Evolutionary conservation across 2,113 vertebrate genomes (phyloP), one percentile per base, ranked within the genome.

Genomic region (Ochotona princeps): DNA sequence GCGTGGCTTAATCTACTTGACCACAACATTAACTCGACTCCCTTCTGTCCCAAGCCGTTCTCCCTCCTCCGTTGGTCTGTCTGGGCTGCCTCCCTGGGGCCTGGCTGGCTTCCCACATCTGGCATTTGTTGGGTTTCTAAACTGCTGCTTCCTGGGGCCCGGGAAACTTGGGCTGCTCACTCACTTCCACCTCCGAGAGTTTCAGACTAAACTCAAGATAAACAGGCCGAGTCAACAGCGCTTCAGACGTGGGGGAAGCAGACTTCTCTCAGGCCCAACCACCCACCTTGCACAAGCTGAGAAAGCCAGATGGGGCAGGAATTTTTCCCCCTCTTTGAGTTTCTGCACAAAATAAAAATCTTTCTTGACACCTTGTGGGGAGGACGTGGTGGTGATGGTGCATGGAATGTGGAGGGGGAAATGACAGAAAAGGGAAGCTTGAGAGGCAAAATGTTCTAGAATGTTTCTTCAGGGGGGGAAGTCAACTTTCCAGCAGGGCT

Each of bases 231-330:
- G 38, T 44, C 38, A 44, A 44, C 38, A 44, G 70, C 49, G 54
- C 13, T 0, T 23, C 74, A 0, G 0, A 9, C 12, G 8, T 44
- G 18, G 4, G 1, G 78, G 73, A 84, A 83, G 65, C 44, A 80
- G 90, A 89, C 47, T 80, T 78, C 47, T 5, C 47, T 26, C 20
- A n/a, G n/a, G 10, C 14, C 30, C 35, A 5, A 60, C 61, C 18
- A n/a, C 25, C 8, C 44, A 26, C 47, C 32, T 51, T 70, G 44
- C 4, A 3, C 30, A 15, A 38, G 49, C 15, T 11, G 13, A 84
- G 32, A 54, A 2, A 5, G 20, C 28, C n/a, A 47, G 61, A 51
- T 0, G 0, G 5, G 0, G 0, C 8, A 0, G 17, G 10, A 5
- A 23, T 94, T 95, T 65, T 84, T 18, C 79, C 7, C 30, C 44